Conservation (phyloP, 2,888 invertebrate genomes). For the Hydroisotoma schaefferi region DNA sequence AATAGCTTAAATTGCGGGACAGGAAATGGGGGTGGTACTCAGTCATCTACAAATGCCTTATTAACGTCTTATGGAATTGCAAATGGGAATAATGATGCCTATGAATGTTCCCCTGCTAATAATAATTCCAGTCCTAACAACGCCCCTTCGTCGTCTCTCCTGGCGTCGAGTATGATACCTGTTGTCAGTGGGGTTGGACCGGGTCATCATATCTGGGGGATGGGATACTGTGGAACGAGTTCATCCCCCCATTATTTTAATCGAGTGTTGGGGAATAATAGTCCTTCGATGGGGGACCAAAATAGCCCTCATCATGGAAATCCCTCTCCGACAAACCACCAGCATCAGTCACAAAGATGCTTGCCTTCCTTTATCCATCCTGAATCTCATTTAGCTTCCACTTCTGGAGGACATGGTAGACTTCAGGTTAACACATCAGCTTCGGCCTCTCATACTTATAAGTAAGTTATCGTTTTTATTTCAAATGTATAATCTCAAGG, state of each 20-base stretch:
- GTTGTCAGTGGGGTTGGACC: neutral
- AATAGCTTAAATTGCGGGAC: neutral
- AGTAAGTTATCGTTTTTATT: no score
- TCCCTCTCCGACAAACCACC: neutral
- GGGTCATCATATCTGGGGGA: slow-evolving; percentile 15
- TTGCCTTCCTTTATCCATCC: neutral
- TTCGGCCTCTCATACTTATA: no score
- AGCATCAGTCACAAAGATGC: neutral
- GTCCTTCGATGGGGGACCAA: slow-evolving; percentile 18
- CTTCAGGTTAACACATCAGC: neutral
- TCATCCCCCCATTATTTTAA: slow-evolving; percentile 23
- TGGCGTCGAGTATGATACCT: neutral
- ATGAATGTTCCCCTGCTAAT: neutral
- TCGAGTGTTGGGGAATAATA: slow-evolving; percentile 16
- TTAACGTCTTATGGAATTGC: neutral
- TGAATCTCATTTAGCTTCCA: neutral
- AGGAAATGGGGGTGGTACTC: neutral
- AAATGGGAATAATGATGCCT: neutral
- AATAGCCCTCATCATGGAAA: neutral
- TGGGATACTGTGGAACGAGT: slow-evolving; percentile 6
- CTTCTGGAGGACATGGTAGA: slow-evolving; percentile 1
- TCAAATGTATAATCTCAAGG: no score
- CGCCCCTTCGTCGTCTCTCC: neutral
- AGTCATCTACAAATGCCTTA: neutral
- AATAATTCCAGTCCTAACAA: neutral